A percentile compares a stretch with the other conserved stretches of the same genome.
These are phyloP conservation scores for Drosophila rellima DNA, from an alignment of 2,888 invertebrate species.

Conservation along the genomic window DNA sequence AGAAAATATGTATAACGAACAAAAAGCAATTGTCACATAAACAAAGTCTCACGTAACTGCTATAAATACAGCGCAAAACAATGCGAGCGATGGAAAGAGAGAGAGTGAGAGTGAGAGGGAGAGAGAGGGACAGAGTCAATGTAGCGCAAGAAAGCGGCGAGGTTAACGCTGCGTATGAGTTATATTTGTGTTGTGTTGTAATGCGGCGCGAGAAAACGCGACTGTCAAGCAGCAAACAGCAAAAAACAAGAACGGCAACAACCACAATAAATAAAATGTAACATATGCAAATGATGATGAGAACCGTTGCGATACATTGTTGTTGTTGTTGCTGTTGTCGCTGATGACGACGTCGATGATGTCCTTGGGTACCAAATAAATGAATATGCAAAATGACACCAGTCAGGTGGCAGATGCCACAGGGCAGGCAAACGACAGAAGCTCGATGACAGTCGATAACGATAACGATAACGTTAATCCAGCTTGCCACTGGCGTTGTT, in stretches of 20 bases:
- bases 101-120: not conserved
- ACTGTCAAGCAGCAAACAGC: slow-evolving; percentile 17
- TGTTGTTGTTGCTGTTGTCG: slow-evolving; percentile 26
- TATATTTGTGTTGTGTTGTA: slow-evolving; percentile 71
- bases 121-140: slow-evolving; percentile 24
- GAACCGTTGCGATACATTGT: slow-evolving; percentile 53
- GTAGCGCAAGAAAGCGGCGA: slow-evolving; percentile 49
- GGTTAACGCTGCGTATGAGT: slow-evolving; percentile 78
- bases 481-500: not conserved
- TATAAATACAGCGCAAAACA: slow-evolving; percentile 68
- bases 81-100: slow-evolving; percentile 27
- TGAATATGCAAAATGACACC: slow-evolving; percentile 67
- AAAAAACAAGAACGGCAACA: slow-evolving; percentile 28
- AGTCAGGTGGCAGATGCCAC: slow-evolving; percentile 27
- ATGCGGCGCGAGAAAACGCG: slow-evolving; percentile 62
- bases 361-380: slow-evolving; percentile 48
- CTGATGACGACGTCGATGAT: slow-evolving; percentile 45
- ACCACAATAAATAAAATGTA: slow-evolving; percentile 77
- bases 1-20: slow-evolving; percentile 58
- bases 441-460: slow-evolving; percentile 55
- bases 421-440: slow-evolving; percentile 2
- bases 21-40: slow-evolving; percentile 81
- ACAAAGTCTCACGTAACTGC: slow-evolving; percentile 80
- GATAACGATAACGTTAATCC: slow-evolving; percentile 44
- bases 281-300: slow-evolving; percentile 82